These are phyloP conservation scores for Anneissia japonica DNA, from an alignment of 35 echinoderm and acorn worm species.

Conservation along the genomic window DNA sequence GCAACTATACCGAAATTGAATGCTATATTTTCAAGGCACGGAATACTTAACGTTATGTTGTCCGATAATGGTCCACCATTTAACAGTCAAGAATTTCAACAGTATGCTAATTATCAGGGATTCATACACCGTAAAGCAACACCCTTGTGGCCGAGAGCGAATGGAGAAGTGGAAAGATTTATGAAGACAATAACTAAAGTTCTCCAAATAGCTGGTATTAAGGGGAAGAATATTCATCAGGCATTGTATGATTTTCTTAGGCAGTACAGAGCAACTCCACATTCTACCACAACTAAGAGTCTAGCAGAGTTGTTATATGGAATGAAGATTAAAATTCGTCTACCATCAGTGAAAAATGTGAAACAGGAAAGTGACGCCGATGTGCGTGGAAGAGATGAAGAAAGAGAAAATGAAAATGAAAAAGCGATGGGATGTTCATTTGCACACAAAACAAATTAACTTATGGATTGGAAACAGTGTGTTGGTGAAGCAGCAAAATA, in stretches of 20 bases:
- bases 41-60: not conserved
- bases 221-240: not conserved
- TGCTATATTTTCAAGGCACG: not conserved
- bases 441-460: not conserved
- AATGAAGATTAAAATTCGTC: not conserved
- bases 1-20: not conserved
- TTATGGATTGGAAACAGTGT: slow-evolving; percentile 42
- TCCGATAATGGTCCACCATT: not conserved
- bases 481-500: slow-evolving; percentile 45
- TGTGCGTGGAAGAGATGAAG: not conserved
- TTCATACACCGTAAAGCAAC: not conserved
- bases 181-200: not conserved
- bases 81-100: not conserved
- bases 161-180: not conserved
- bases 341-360: not conserved
- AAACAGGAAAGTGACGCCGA: not conserved
- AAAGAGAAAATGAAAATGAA: slow-evolving; percentile 16
- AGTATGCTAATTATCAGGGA: not conserved
- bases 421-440: not conserved
- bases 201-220: not conserved
- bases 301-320: not conserved
- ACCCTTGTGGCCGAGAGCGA: not conserved
- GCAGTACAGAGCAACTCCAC: not conserved
- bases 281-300: not conserved
- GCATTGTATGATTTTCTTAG: not conserved